Conservation (phyloP, 37 sponge, comb jelly and placozoan species). For the Amphimedon queenslandica region DNA sequence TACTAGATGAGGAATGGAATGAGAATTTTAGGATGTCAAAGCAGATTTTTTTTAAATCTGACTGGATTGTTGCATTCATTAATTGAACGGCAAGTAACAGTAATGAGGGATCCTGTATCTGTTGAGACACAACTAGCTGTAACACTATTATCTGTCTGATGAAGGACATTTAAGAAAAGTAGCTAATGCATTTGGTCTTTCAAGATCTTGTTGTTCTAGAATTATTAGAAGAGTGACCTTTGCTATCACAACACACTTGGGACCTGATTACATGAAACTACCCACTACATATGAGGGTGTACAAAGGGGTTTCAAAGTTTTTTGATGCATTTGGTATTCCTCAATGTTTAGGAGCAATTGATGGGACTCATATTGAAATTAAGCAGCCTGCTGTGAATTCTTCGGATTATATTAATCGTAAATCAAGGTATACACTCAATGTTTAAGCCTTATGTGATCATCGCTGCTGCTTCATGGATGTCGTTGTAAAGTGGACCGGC, state of each 20-base stretch:
- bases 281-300: too few relatives aligned
- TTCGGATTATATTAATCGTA: slow-evolving; percentile 35
- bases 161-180: slow-evolving; percentile 31
- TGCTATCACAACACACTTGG: slow-evolving; percentile 11
- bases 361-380: slow-evolving; percentile 37
- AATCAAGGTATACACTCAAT: slow-evolving; percentile 18
- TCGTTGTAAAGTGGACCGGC: slow-evolving; percentile 32
- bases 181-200: slow-evolving; percentile 36
- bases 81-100: too few relatives aligned
- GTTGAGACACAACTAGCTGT: slow-evolving; percentile 22
- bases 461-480: slow-evolving; percentile 22
- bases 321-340: slow-evolving; percentile 1
- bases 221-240: slow-evolving; percentile 13
- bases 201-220: slow-evolving; percentile 14
- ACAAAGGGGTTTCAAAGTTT: slow-evolving; percentile 13
- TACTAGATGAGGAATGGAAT: too few relatives aligned
- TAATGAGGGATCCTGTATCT: slow-evolving; percentile 1
- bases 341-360: slow-evolving; percentile 40
- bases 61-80: too few relatives aligned
- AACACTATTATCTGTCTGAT: slow-evolving; percentile 32
- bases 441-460: slow-evolving; percentile 26
- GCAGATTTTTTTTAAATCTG: too few relatives aligned
- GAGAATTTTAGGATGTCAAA: too few relatives aligned
- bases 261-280: too few relatives aligned
- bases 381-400: slow-evolving; percentile 20